Percentiles rank a stretch among this genome's conserved stretches.
Evolutionary conservation across 2,888 invertebrate genomes (phyloP).

Genomic region (Eupeodes luniger): DNA sequence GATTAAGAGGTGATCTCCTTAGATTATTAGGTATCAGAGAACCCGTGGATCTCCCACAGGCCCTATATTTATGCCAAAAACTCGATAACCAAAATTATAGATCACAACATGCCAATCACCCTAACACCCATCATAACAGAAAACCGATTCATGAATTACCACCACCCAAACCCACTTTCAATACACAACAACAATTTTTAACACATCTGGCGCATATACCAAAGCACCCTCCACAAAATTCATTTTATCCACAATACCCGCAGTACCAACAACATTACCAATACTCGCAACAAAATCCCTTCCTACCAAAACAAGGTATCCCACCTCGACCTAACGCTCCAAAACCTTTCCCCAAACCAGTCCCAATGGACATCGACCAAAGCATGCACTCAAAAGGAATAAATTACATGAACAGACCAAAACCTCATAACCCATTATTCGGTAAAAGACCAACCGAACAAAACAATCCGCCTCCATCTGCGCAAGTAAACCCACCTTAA

Average conservation of each 20-base stretch:
- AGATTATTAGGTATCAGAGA: not conserved
- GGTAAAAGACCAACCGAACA: not conserved
- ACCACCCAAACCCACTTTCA: not conserved
- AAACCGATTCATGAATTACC: not conserved
- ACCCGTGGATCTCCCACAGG: not conserved
- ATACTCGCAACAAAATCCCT: no score
- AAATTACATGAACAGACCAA: slow-evolving; percentile 21
- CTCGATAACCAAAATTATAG: not conserved
- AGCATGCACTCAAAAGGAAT: slow-evolving; percentile 4
- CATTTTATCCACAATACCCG: no score
- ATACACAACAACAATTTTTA: not conserved
- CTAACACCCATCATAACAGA: not conserved
- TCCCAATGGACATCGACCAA: slow-evolving; percentile 5
- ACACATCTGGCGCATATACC: not conserved
- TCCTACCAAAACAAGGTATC: no score
- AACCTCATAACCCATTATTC: slow-evolving; percentile 5
- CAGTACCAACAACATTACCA: no score
- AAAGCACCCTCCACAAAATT: no score
- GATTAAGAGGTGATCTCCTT: not conserved
- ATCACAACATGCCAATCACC: not conserved
- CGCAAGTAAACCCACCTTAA: not conserved
- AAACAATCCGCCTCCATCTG: not conserved
- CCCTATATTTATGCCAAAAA: not conserved
- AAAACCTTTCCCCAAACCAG: not conserved
- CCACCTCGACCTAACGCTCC: not conserved